A percentile compares a stretch with the other conserved stretches of the same genome.
These are phyloP conservation scores for Entelurus aequoreus DNA, from an alignment of 2,113 vertebrate species.

Conservation along the genomic window DNA sequence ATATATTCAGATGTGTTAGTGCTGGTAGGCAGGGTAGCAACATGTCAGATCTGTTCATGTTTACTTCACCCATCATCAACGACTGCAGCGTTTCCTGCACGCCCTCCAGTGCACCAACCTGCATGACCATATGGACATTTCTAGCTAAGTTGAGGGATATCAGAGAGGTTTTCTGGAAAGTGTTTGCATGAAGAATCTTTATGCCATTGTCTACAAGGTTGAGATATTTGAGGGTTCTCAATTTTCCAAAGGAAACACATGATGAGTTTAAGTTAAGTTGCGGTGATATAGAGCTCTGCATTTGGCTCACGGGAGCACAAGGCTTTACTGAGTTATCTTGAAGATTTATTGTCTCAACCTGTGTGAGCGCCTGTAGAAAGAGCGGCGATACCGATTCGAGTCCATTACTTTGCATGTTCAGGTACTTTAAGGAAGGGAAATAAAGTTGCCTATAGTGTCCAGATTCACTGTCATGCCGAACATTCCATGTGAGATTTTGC, in stretches of 20 bases:
- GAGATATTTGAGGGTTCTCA: slow-evolving; percentile 66
- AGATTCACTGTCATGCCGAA: slow-evolving; percentile 25
- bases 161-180: slow-evolving; percentile 62
- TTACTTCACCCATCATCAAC: slow-evolving; percentile 68
- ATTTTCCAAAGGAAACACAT: slow-evolving; percentile 66
- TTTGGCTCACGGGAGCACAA: slow-evolving; percentile 28
- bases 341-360: slow-evolving; percentile 68
- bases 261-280: neutral
- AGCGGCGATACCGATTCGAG: slow-evolving; percentile 54
- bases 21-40: slow-evolving; percentile 62
- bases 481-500: slow-evolving; percentile 50
- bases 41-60: slow-evolving; percentile 48
- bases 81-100: slow-evolving; percentile 65
- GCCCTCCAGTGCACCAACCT: slow-evolving; percentile 43
- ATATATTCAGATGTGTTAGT: slow-evolving; percentile 66
- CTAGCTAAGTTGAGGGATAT: slow-evolving; percentile 69
- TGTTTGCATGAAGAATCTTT: slow-evolving; percentile 44
- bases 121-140: slow-evolving; percentile 62
- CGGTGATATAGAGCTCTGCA: neutral
- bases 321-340: slow-evolving; percentile 67
- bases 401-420: slow-evolving; percentile 68
- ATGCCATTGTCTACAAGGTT: slow-evolving; percentile 69
- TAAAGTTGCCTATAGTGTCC: slow-evolving; percentile 21
- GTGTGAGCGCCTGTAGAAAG: slow-evolving; percentile 67
- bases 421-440: slow-evolving; percentile 51